phyloP scores from a whole-genome alignment of 2,113 vertebrate species.

The Pyrgilauda ruficollis region DNA sequence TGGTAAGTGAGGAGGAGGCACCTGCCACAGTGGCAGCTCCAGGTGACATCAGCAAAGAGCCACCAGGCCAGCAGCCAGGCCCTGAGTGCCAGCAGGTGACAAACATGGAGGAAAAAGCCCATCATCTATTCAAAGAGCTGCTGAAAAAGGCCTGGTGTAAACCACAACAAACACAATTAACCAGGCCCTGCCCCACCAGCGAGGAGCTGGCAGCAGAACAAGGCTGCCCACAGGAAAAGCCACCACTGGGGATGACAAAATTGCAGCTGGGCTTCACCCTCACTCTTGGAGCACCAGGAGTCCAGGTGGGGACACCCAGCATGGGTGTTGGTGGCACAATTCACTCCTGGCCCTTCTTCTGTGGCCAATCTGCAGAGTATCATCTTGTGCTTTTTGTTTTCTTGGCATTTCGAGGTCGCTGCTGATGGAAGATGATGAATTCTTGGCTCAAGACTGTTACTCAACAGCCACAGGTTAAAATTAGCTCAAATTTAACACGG shows the following conservation, averaged over 20 bases:
- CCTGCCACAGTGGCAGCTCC: background rate
- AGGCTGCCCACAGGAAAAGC: background rate
- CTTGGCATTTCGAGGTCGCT: background rate
- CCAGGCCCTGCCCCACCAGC: background rate
- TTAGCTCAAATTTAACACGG: background rate
- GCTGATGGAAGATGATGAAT: background rate
- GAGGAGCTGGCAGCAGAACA: background rate
- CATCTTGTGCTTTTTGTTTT: fast-evolving
- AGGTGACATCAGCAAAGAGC: background rate
- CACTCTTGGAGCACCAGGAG: fast-evolving
- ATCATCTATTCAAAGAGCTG: background rate
- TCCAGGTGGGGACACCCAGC: background rate
- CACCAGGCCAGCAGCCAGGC: background rate
- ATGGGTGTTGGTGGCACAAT: fast-evolving
- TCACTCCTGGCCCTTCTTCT: background rate
- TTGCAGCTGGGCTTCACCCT: background rate
- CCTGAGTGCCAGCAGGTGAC: background rate
- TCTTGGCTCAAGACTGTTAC: background rate
- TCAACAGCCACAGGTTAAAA: background rate
- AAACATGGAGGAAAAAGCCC: background rate
- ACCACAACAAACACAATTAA: background rate
- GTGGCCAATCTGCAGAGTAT: fast-evolving
- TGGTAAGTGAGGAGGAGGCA: background rate
- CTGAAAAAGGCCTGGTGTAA: background rate
- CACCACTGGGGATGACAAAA: background rate